These are phyloP conservation scores for Craseonycteris thonglongyai DNA, from an alignment of 2,113 vertebrate species.

Conservation along the genomic window DNA sequence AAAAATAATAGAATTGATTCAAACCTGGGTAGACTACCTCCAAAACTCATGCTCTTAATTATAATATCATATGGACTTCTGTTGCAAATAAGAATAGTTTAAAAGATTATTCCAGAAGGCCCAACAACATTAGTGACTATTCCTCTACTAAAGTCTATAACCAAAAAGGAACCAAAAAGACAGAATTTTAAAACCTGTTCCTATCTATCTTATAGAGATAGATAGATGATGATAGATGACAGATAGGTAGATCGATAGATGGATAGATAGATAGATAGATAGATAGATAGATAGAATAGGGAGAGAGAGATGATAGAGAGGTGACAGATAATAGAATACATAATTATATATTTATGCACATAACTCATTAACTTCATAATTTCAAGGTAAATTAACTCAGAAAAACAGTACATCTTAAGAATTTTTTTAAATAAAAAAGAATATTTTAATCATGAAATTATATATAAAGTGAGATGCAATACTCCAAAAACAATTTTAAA, in stretches of 20 bases:
- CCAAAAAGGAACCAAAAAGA: not conserved
- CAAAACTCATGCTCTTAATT: not conserved
- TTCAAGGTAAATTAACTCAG: not conserved
- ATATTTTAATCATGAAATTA: not conserved
- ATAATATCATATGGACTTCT: not conserved
- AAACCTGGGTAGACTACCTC: not conserved
- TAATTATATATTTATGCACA: not conserved
- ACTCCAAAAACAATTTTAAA: not conserved
- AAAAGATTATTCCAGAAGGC: not conserved
- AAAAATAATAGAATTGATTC: not conserved
- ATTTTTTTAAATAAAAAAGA: not conserved
- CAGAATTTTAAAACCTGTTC: not conserved
- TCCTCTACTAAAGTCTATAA: not conserved
- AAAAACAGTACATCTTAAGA: not conserved
- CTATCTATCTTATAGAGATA: not conserved
- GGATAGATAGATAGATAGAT: not conserved
- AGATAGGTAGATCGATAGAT: not conserved
- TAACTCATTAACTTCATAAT: not conserved
- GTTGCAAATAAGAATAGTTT: not conserved
- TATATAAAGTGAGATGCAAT: not conserved
- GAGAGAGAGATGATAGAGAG: not conserved
- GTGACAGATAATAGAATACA: not conserved
- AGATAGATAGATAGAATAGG: not conserved
- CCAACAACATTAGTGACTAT: not conserved
- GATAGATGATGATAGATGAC: no score